Conservation (phyloP, 1,140 invertebrate genomes). For the Drosophila fuyamai region DNA sequence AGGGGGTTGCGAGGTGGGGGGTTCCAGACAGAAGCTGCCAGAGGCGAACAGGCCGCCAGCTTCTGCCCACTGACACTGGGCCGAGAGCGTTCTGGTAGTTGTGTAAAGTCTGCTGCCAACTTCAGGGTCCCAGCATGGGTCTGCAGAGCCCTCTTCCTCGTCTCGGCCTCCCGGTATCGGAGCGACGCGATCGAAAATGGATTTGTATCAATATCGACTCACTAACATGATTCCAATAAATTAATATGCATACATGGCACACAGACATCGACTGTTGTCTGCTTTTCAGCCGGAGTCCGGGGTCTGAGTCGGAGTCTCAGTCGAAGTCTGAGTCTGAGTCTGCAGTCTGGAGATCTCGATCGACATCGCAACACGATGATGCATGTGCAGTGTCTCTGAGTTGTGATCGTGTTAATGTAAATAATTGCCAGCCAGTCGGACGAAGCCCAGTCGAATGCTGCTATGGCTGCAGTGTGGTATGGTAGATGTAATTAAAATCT, state of each 20-base stretch:
- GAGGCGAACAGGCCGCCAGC: slow-evolving; percentile 29
- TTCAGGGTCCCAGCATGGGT: slow-evolving; percentile 45
- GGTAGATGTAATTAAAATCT: slow-evolving; percentile 80
- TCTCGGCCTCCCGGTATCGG: slow-evolving; percentile 46
- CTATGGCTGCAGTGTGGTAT: slow-evolving; percentile 26
- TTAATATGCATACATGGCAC: slow-evolving; percentile 82
- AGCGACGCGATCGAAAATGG: slow-evolving; percentile 77
- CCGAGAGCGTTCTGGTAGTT: slow-evolving; percentile 48
- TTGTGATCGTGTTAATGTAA: slow-evolving; percentile 84
- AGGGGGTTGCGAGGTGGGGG: not conserved
- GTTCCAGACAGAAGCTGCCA: slow-evolving; percentile 40
- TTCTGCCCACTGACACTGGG: slow-evolving; percentile 49
- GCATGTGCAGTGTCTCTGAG: slow-evolving; percentile 83
- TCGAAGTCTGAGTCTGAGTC: not conserved
- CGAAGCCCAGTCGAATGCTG: slow-evolving; percentile 18
- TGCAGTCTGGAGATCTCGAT: slow-evolving; percentile 64
- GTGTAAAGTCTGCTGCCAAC: slow-evolving; percentile 47
- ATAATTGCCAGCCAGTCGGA: slow-evolving; percentile 77
- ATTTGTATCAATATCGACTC: slow-evolving; percentile 84
- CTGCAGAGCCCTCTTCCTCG: not conserved
- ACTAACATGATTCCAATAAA: slow-evolving; percentile 84
- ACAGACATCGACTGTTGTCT: slow-evolving; percentile 60
- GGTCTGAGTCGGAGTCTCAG: not conserved
- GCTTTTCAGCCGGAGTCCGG: slow-evolving; percentile 8
- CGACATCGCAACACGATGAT: slow-evolving; percentile 80